Evolutionary conservation across 2,888 invertebrate species (phyloP), one percentile per base, ranked within the genome.

Genomic region (Heliconius ismenius): DNA sequence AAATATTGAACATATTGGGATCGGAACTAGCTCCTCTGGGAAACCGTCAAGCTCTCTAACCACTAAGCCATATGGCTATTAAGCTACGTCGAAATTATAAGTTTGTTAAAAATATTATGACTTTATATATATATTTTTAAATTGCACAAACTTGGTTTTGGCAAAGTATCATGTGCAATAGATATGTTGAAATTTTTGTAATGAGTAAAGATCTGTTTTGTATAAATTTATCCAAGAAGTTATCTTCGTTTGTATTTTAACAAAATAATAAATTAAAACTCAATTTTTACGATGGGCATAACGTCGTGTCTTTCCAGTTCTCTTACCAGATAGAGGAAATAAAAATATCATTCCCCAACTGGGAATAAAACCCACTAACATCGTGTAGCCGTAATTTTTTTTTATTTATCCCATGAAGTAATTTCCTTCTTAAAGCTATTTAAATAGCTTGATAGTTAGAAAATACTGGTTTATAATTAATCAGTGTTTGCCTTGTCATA

Each of bases 381-480:
- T 54, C 3, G 21, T 18, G 18, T 63, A 28, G 28, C 28, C 7
- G 9, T 36, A 65, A 11, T 36, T 65, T 65, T 11, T 10, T 36
- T 65, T 65, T n/a, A 36, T 21, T 36, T 65, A 36, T 36, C 10
- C 24, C 9, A 49, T 68, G 26, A 18, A 24, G 21, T 43, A 18
- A 68, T 43, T 39, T 68, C 3, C 4, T 21, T 28, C 7, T 39
- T 24, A 67, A 10, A 67, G 24, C 18, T 21, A 49, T 43, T 24
- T 68, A 26, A 69, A 49, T 28, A 69, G 28, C 4, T 32, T 7
- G 28, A 69, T 69, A 18, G 18, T 15, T 49, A 69, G 54, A 54
- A 69, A 69, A 49, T 69, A 69, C 54, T 69, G 49, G 6, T 21
- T 21, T 28, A 54, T 28, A 54, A 54, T 49, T 26, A 24, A 69